Evolutionary conservation across 2,113 vertebrate genomes (phyloP).

Genomic region (Cynopterus brachyotis): DNA sequence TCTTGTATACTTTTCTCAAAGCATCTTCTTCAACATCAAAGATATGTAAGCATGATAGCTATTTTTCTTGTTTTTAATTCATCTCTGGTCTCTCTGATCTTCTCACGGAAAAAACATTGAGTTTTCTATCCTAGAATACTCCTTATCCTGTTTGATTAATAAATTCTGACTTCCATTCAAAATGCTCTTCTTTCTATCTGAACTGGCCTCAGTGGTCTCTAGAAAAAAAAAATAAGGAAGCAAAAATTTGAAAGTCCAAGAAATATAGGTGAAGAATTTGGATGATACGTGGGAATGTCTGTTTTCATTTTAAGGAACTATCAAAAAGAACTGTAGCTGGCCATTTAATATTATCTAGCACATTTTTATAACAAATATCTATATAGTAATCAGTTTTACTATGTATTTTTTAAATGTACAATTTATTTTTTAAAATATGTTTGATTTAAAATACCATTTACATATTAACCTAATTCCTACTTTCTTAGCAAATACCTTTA

Average conservation of each 20-base stretch:
- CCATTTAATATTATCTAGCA: neutral
- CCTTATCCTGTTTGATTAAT: neutral
- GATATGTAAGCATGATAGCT: neutral
- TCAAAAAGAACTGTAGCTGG: neutral
- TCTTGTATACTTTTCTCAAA: neutral
- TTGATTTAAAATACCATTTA: neutral
- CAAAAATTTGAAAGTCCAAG: neutral
- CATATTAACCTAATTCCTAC: neutral
- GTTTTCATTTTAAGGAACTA: conserved; percentile 5
- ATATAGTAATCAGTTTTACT: neutral
- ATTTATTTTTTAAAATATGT: neutral
- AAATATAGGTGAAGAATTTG: neutral
- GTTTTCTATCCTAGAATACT: neutral
- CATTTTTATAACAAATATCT: neutral
- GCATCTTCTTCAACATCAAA: neutral
- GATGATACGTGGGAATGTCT: neutral
- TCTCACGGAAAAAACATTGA: neutral
- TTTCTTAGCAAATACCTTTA: conserved; percentile 24
- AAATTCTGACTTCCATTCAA: neutral
- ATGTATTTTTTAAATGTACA: neutral
- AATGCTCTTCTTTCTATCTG: neutral
- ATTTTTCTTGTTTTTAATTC: neutral
- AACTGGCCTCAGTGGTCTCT: neutral
- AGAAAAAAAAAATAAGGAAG: neutral
- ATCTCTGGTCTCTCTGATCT: neutral